These are phyloP conservation scores for Anguilla obscura DNA, from an alignment of 2,797 vertebrate genomes.

Conservation along the genomic window DNA sequence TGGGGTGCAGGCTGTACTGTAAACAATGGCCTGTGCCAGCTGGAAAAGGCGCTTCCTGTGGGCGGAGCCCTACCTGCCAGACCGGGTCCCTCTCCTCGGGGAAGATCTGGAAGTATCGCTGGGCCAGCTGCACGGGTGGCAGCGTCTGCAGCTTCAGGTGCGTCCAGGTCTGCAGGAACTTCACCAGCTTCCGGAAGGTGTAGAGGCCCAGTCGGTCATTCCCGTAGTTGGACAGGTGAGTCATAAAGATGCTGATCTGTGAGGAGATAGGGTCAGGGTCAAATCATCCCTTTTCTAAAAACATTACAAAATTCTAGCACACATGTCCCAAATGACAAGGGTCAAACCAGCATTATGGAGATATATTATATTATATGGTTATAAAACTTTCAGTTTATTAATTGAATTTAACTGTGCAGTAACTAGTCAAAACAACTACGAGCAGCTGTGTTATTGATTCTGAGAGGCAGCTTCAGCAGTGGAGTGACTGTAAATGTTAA, in stretches of 20 bases:
- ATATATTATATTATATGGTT: background rate
- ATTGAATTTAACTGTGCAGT: too few species aligned
- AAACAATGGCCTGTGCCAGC: too few species aligned
- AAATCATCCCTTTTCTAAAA: background rate
- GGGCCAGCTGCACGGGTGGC: slow-evolving; percentile 89
- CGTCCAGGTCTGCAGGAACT: slow-evolving; percentile 93
- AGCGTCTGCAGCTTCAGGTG: slow-evolving; percentile 94
- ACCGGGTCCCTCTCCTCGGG: slow-evolving; percentile 93
- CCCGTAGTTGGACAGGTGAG: slow-evolving; percentile 96
- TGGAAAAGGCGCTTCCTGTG: background rate
- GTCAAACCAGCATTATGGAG: background rate
- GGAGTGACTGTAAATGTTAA: background rate
- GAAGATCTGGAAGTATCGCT: slow-evolving; percentile 98
- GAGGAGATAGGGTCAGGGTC: background rate
- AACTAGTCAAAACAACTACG: too few species aligned
- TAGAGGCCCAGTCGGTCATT: slow-evolving; percentile 96
- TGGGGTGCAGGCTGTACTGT: too few species aligned
- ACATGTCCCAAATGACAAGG: background rate
- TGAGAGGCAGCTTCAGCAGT: too few species aligned
- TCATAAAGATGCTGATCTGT: slow-evolving; percentile 99
- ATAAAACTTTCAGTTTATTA: background rate
- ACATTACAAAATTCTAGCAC: background rate
- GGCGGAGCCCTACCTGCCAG: slow-evolving; percentile 83
- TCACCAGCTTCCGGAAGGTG: slow-evolving; percentile 95
- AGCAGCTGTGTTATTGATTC: too few species aligned